A percentile compares a stretch with the other conserved stretches of the same genome.
Conservation (phyloP, 2,888 invertebrate species). For the Osmoderma eremita region DNA sequence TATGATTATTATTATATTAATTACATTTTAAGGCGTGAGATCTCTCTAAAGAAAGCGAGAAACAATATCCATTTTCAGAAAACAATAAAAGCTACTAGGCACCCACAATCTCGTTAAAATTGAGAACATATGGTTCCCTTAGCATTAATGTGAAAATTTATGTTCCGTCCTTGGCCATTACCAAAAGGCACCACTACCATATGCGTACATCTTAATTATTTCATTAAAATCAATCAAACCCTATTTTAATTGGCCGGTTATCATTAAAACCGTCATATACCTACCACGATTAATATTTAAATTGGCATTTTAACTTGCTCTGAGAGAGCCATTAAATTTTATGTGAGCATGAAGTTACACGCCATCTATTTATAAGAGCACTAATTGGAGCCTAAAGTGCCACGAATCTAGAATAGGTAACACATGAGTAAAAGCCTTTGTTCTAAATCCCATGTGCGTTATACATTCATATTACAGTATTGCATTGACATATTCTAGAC, state of each 20-base stretch:
- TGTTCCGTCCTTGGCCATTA: no score
- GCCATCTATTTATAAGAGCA: slow-evolving; percentile 26
- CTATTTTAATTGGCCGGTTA: slow-evolving; percentile 13
- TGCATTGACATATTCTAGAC: no score
- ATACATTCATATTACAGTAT: no score
- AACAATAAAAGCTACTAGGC: no score
- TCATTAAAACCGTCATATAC: neutral
- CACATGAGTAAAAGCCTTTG: slow-evolving; percentile 3
- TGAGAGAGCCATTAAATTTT: slow-evolving; percentile 17
- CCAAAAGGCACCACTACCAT: neutral
- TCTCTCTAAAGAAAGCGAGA: no score
- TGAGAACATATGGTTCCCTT: no score
- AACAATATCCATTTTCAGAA: no score
- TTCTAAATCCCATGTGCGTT: neutral
- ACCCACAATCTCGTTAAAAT: no score
- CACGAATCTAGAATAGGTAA: slow-evolving; percentile 9
- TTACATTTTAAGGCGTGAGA: no score
- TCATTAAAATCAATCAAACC: slow-evolving; percentile 1
- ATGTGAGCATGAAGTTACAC: slow-evolving; percentile 14
- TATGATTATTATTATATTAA: no score
- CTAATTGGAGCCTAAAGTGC: slow-evolving; percentile 20
- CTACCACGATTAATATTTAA: slow-evolving; percentile 12
- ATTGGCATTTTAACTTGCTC: neutral
- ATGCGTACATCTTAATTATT: neutral
- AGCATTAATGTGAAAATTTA: no score